These are phyloP conservation scores for Himalopsyche anomala DNA, from an alignment of 2,888 invertebrate species.

Conservation along the genomic window DNA sequence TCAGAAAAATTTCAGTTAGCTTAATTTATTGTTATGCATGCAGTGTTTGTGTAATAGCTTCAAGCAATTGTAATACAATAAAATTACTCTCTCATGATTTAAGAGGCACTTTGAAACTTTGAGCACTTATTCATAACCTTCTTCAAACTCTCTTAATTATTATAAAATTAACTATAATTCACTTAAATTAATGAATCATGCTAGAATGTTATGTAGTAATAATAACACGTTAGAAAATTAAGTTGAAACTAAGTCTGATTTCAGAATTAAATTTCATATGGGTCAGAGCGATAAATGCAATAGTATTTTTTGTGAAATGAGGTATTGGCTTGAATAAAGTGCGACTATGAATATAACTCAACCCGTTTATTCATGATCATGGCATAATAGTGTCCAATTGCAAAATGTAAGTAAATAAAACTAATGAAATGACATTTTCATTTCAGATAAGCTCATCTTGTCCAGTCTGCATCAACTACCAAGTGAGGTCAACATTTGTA, in stretches of 20 bases:
- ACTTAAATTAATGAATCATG: too few species aligned
- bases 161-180: too few species aligned
- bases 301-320: too few species aligned
- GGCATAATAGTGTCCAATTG: neutral
- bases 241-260: too few species aligned
- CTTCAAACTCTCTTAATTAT: neutral
- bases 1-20: neutral
- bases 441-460: slow-evolving; percentile 77
- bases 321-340: too few species aligned
- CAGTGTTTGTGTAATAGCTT: neutral
- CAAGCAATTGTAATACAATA: neutral
- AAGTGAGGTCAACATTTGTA: slow-evolving; percentile 78
- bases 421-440: neutral
- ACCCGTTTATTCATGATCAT: neutral
- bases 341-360: too few species aligned
- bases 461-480: slow-evolving; percentile 80
- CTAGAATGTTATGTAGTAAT: too few species aligned
- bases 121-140: neutral
- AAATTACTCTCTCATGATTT: neutral
- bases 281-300: neutral
- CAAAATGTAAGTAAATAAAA: neutral
- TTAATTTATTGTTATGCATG: neutral
- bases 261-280: neutral
- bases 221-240: too few species aligned
- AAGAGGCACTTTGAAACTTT: too few species aligned